Base-by-base conservation (phyloP, 64 coral and sea anemone species). In the Dendrophyllia cribrosa region DNA sequence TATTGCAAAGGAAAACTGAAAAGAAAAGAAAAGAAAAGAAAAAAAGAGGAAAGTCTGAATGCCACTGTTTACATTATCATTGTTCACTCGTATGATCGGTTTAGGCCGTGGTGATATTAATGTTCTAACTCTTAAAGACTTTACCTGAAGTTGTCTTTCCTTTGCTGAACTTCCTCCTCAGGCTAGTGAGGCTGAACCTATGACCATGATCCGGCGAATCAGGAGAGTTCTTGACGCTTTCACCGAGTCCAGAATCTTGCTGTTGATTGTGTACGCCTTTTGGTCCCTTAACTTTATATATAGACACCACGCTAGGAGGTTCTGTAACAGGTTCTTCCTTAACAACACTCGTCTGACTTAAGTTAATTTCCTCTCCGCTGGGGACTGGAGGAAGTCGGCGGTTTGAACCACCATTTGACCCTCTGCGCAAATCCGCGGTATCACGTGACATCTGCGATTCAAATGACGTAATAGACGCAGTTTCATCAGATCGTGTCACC, bases 321-420 rank as follows among this genome's bases (percentile, higher is more conserved):
- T 73, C 64, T 9, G 19, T 51, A 22, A n/a, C 69, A 66, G 68
- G 10, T 19, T 59, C 43, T 43, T 88, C 59, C 19, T 72, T 43
- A 2, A 77, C 59, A 81, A 88, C 20, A 47, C 66, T 21, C 14
- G 15, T 17, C n/a, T 63, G 45, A 48, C 46, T 7, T 44, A 68
- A 22, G 46, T 13, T 51, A 47, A 84, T 22, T 68, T 84, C 80
- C n/a, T 67, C 80, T 51, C 62, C 80, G 20, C 80, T 75, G 24
- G 92, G 92, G 11, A 88, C 92, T 44, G 78, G 8, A 49, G 92
- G 87, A 58, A 94, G 92, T 53, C 82, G 61, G 48, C 92, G 79
- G 17, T 86, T 88, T 66, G 77, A 89, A 17, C 58, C 78, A 6
- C 78, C 66, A 46, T 15, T 17, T 5, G 55, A 84, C 55, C 66